Base-by-base conservation (phyloP, 1,140 invertebrate species). In the Drosophila orena region DNA sequence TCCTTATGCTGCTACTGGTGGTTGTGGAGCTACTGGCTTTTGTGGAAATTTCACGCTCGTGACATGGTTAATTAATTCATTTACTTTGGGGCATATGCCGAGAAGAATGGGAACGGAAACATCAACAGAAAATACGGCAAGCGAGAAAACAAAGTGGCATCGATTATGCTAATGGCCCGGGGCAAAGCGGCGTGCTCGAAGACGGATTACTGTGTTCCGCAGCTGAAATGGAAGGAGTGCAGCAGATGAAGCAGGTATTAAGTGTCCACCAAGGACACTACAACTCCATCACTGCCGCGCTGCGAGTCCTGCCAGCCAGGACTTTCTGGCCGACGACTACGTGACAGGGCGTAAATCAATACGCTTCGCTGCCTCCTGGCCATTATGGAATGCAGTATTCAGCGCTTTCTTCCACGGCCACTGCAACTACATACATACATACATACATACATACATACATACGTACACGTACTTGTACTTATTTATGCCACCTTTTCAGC, bases 51-150 rank as follows among this genome's bases (percentile, higher is more conserved):
- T 79, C 43, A 62, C 72, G 68, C 83, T 76, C 62, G 71, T 88
- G 76, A 88, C 79, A 89, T 83, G 79, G 71, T 89, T 88, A 88
- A 88, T 88, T 88, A 88, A 88, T 83, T 89, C 66, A 65, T 79
- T 84, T 86, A 78, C 81, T 79, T 79, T 69, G 38, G 40, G 75
- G 64, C 64, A 62, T 76, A 52, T 76, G 62, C 50, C 11, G 44
- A 50, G 42, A 53, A 65, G 24, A 73, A 79, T 44, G 54, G 57
- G n/a, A 75, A 57, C 46, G 47, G 40, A 34, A 43, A 54, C 49
- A 57, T 35, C 56, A 69, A 43, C 47, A 30, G 30, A 30, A 30
- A 30, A 10, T 30, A 50, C 30, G 44, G 42, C 20, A 35, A 46
- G 79, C 38, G 62, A n/a, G n/a, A 47, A 70, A 86, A 86, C 83